phyloP scores from a whole-genome alignment of 2,113 vertebrate species.

The Falcunculus frontatus region DNA sequence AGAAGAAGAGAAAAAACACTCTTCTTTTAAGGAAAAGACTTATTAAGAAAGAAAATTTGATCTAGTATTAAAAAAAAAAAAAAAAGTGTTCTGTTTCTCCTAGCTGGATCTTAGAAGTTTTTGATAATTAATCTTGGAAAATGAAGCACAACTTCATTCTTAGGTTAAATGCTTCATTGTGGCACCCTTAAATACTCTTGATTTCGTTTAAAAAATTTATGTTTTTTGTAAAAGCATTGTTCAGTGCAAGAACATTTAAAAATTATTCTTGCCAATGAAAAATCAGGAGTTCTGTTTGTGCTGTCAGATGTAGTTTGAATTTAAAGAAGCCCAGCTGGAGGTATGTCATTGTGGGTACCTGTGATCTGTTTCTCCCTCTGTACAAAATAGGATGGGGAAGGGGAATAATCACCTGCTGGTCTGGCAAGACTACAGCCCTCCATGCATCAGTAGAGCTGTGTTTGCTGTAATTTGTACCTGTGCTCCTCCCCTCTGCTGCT shows the following conservation, averaged over 20 bases:
- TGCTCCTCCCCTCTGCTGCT: not conserved
- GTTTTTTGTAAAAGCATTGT: not conserved
- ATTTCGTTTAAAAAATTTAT: not conserved
- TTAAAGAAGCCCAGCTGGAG: not conserved
- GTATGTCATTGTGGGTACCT: not conserved
- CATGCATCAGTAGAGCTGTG: not conserved
- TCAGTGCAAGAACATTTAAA: not conserved
- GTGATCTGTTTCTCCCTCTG: not conserved
- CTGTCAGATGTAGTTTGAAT: not conserved
- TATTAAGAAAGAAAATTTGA: not conserved
- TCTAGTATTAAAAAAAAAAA: not conserved
- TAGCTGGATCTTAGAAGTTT: not conserved
- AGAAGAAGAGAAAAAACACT: not conserved
- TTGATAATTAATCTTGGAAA: not conserved
- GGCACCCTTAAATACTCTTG: not conserved
- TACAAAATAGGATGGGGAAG: not conserved
- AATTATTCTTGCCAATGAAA: not conserved
- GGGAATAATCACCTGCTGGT: not conserved
- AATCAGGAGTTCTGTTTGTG: not conserved
- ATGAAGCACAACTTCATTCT: not conserved
- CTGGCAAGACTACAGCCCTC: not conserved
- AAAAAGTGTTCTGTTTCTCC: not conserved
- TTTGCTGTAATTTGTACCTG: not conserved
- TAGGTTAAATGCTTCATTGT: not conserved
- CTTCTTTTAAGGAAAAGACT: not conserved